phyloP scores from a whole-genome alignment of 2,797 vertebrate species.

The Eulemur rubriventer region DNA sequence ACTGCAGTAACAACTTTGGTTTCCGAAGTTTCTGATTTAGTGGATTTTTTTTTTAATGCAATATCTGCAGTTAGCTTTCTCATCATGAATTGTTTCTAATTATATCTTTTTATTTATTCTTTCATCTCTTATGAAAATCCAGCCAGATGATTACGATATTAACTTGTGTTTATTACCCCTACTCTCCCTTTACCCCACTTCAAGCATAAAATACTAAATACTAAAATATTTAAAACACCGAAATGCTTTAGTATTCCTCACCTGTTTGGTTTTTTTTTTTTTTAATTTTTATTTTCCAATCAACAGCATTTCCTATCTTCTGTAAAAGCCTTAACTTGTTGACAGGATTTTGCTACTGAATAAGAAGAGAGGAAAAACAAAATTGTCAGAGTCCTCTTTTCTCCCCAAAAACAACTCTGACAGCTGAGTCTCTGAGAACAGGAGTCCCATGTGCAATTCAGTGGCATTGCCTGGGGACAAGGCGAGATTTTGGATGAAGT shows the following conservation, averaged over 20 bases:
- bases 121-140: not conserved
- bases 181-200: not conserved
- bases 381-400: not conserved
- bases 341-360: not conserved
- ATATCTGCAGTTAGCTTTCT: not conserved
- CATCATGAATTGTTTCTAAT: not conserved
- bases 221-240: not conserved
- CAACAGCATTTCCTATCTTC: not conserved
- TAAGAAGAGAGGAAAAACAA: not conserved
- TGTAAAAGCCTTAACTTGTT: not conserved
- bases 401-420: not conserved
- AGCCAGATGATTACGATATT: not conserved
- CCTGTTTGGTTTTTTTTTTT: not conserved
- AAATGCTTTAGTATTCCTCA: not conserved
- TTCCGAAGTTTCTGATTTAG: not conserved
- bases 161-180: not conserved
- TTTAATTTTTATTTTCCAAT: not conserved
- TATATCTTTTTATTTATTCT: not conserved
- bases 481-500: not conserved
- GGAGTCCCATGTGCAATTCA: not conserved
- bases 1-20: not conserved
- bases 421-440: not conserved
- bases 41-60: not conserved
- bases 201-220: not conserved
- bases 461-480: not conserved